Conservation (phyloP, 2,113 vertebrate genomes). For the Brachypteracias leptosomus region DNA sequence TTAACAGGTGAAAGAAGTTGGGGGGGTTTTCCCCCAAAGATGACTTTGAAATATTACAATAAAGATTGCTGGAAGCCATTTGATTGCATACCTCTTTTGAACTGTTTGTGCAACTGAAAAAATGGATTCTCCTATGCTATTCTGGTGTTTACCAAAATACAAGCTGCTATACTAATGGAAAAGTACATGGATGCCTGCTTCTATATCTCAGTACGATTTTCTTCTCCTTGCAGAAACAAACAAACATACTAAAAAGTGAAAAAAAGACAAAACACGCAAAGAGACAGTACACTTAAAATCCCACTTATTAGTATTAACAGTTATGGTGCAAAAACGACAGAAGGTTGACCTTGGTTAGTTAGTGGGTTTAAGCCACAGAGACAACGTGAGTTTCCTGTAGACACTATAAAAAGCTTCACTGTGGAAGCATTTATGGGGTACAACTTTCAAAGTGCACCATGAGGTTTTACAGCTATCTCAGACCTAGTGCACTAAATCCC, state of each 20-base stretch:
- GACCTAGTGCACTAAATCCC: not conserved
- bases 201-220: not conserved
- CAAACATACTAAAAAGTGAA: not conserved
- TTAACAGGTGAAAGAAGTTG: not conserved
- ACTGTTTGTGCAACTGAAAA: not conserved
- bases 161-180: not conserved
- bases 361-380: not conserved
- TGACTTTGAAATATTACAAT: not conserved
- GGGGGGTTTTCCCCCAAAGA: not conserved
- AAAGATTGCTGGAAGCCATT: conserved; percentile 3
- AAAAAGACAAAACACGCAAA: not conserved
- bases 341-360: not conserved
- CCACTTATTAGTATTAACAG: conserved; percentile 33
- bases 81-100: not conserved
- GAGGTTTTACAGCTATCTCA: conserved; percentile 44
- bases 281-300: not conserved
- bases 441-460: not conserved
- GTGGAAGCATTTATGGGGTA: not conserved
- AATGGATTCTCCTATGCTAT: not conserved
- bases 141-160: not conserved
- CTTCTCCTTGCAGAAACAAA: not conserved
- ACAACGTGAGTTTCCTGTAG: not conserved
- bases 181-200: not conserved
- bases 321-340: not conserved
- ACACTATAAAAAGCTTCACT: conserved; percentile 25